These are phyloP conservation scores for Spilosoma lubricipeda DNA, from an alignment of 2,888 invertebrate genomes.

Conservation along the genomic window DNA sequence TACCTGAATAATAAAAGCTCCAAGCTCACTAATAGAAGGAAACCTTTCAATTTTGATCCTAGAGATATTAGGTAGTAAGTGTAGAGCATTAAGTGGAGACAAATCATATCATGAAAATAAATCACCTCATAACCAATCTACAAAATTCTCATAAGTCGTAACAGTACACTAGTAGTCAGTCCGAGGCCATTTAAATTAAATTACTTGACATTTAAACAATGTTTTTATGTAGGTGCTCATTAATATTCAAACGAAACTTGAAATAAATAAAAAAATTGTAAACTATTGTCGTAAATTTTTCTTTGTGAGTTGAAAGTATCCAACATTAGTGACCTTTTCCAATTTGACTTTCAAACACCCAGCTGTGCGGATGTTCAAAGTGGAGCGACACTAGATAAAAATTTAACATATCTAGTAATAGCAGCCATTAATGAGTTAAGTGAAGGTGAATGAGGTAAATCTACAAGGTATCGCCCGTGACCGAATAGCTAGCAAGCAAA, in stretches of 20 bases:
- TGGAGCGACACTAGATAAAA: slow-evolving; percentile 33
- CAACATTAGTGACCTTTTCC: background rate
- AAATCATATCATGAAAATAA: no score
- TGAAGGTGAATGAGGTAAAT: slow-evolving; percentile 59
- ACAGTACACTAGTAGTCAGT: background rate
- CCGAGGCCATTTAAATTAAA: background rate
- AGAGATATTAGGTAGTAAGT: slow-evolving; percentile 44
- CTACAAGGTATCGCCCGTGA: slow-evolving; percentile 59
- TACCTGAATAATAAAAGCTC: slow-evolving; percentile 82
- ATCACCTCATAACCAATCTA: background rate
- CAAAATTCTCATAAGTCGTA: background rate
- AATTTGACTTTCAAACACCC: background rate
- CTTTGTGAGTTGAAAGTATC: background rate
- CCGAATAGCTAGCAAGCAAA: slow-evolving; percentile 53
- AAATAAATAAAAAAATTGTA: no score
- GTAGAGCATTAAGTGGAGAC: slow-evolving; percentile 28
- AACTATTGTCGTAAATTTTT: background rate
- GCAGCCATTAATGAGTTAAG: slow-evolving; percentile 56
- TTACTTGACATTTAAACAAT: background rate
- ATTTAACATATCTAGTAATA: slow-evolving; percentile 25
- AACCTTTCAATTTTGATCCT: slow-evolving; percentile 62
- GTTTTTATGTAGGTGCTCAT: background rate
- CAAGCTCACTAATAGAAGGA: slow-evolving; percentile 69
- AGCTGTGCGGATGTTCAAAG: slow-evolving; percentile 27
- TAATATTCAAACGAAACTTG: background rate